Evolutionary conservation across 2,888 invertebrate species (phyloP), one percentile per base, ranked within the genome.

Genomic region (Corbicula japonica): DNA sequence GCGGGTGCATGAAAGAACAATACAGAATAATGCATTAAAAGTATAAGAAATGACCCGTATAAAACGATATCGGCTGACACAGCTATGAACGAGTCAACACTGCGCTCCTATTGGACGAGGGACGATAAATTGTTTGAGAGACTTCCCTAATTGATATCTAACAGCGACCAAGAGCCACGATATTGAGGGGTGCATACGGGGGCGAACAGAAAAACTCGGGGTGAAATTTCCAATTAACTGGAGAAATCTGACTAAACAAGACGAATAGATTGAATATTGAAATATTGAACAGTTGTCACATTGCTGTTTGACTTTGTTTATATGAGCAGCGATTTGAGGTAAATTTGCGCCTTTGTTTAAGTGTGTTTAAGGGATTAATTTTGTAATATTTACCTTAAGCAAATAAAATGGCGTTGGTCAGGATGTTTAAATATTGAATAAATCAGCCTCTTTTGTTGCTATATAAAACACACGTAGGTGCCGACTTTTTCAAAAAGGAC

Each of bases 111-210:
- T 79, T 79, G 78, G 78, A 32, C 34, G 78, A 50, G 8, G 58
- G 32, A 32, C 30, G 10, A 28, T 73, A 73, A 69, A 60, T 52
- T 26, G 32, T 58, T 76, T 73, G 80, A 80, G 73, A 76, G 80
- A 73, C 80, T 76, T 69, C 54, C 52, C 54, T 76, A 80, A 80
- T 80, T 80, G 80, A 41, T 73, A 72, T 73, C 48, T 70, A 58
- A 12, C n/a, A n/a, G n/a, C n/a, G n/a, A n/a, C n/a, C n/a, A n/a
- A 15, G 54, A 50, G 66, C 54, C 38, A 41, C 66, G n/a, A 35
- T 34, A 38, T 18, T 28, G 46, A 21, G 35, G 54, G 34, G 66
- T 21, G 23, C 35, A n/a, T 8, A 50, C 1, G 28, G 35, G 65
- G 66, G 66, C 54, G 41, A 48, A 54, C 41, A 23, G 54, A 28